Percentiles rank a stretch among this genome's conserved stretches.
These are phyloP conservation scores for Gracilinanus agilis DNA, from an alignment of 2,113 vertebrate genomes.

Conservation along the genomic window DNA sequence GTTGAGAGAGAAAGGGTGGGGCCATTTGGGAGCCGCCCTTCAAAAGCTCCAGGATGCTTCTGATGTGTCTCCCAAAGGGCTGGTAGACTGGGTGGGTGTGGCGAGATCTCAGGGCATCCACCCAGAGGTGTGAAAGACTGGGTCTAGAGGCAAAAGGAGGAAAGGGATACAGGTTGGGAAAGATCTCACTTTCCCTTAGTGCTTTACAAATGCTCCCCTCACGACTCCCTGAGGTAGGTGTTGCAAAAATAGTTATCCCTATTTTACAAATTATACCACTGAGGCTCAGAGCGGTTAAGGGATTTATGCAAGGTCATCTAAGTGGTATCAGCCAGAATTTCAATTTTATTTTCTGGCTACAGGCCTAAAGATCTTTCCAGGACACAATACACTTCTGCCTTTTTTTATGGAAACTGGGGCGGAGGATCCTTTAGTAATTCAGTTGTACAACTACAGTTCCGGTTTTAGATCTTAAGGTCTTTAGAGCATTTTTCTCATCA, in stretches of 20 bases:
- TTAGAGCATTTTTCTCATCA: no score
- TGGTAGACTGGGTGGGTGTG: not conserved
- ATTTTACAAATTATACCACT: not conserved
- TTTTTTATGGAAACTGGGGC: not conserved
- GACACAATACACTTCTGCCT: not conserved
- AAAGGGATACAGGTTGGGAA: not conserved
- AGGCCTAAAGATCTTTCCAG: not conserved
- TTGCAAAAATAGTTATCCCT: not conserved
- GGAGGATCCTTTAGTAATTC: not conserved
- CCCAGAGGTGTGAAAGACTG: not conserved
- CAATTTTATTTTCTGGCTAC: not conserved
- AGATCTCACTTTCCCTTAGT: not conserved
- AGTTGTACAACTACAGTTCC: not conserved
- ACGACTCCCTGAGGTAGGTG: not conserved
- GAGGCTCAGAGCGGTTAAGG: not conserved
- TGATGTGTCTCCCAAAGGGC: not conserved
- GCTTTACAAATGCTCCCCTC: not conserved
- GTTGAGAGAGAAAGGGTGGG: not conserved
- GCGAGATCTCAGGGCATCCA: accelerated
- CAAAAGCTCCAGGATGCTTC: not conserved
- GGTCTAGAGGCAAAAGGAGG: not conserved
- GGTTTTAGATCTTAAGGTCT: not conserved
- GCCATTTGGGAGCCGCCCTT: not conserved
- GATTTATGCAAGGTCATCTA: not conserved
- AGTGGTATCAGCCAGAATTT: not conserved